A percentile compares a stretch with the other conserved stretches of the same genome.
Evolutionary conservation across 2,113 vertebrate genomes (phyloP).

Genomic region (Fulica atra): DNA sequence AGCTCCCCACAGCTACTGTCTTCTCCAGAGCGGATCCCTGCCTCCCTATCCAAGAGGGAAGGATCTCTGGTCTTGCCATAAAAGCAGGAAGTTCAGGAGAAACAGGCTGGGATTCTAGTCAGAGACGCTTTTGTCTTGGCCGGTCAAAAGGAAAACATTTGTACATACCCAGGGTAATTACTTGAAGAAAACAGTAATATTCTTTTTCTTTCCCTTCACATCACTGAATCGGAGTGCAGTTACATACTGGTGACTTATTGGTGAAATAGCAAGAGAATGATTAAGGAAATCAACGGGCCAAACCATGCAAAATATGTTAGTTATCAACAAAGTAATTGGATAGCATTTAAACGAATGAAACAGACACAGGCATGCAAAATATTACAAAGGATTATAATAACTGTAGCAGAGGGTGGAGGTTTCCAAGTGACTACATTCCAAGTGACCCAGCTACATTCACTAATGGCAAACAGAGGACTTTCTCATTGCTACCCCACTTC

Average conservation of each 20-base stretch:
- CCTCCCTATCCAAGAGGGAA: neutral
- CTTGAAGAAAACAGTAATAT: neutral
- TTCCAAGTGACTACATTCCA: constrained; percentile 35
- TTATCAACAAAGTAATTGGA: constrained; percentile 50
- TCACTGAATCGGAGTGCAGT: neutral
- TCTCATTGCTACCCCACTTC: neutral
- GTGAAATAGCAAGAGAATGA: constrained; percentile 7
- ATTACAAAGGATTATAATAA: constrained; percentile 30
- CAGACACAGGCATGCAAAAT: constrained; percentile 34
- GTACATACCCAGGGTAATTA: neutral
- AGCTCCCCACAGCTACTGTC: neutral
- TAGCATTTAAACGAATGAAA: neutral
- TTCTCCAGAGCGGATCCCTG: neutral
- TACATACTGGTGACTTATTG: neutral
- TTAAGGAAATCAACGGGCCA: constrained; percentile 22
- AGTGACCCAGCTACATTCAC: neutral
- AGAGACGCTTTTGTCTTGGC: constrained; percentile 2
- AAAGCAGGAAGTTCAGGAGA: neutral
- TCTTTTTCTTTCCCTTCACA: constrained; percentile 6
- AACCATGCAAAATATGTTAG: constrained; percentile 13
- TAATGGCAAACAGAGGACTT: neutral
- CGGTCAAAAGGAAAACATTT: neutral
- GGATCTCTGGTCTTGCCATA: neutral
- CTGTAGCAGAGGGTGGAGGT: neutral
- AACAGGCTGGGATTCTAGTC: neutral